Percentiles rank a stretch among this genome's conserved stretches.
phyloP scores from a whole-genome alignment of 2,797 vertebrate species.

The Enteromius afrohamiltoni region DNA sequence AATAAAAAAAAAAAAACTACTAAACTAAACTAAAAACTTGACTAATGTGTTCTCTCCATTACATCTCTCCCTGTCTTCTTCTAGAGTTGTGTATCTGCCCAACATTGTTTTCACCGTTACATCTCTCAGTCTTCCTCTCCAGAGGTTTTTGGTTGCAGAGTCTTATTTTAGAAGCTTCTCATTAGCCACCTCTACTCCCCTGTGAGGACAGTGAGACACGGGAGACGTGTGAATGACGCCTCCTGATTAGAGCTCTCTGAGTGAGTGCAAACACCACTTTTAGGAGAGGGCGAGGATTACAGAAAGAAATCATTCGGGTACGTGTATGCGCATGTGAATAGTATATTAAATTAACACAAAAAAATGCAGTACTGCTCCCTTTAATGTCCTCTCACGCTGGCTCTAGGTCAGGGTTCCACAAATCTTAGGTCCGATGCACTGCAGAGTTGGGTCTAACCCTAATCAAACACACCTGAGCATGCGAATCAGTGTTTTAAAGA shows the following conservation, averaged over 20 bases:
- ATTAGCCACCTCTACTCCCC: conserved; percentile 71
- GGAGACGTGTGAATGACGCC: background rate
- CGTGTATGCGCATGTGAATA: background rate
- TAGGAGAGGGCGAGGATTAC: conserved; percentile 16
- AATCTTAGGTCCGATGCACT: too few relatives aligned
- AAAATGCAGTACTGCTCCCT: background rate
- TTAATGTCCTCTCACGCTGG: background rate
- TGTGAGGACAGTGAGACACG: conserved; percentile 48
- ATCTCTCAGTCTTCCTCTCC: conserved; percentile 43
- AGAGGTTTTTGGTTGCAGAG: conserved; percentile 60
- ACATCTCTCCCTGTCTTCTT: background rate
- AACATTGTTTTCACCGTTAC: background rate
- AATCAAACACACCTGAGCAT: too few relatives aligned
- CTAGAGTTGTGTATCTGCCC: background rate
- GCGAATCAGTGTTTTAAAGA: too few relatives aligned
- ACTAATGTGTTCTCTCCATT: background rate
- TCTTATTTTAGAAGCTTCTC: conserved; percentile 76
- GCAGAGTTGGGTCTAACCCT: too few relatives aligned
- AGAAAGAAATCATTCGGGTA: conserved; percentile 7
- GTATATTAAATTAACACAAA: background rate
- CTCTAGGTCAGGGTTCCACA: too few relatives aligned
- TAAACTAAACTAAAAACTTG: background rate
- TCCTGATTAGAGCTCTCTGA: conserved; percentile 36
- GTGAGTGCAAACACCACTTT: conserved; percentile 1
- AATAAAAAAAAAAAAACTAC: too few relatives aligned